Evolutionary conservation across 2,797 vertebrate genomes (phyloP).

Genomic region (Gadopsis bispinosus): DNA sequence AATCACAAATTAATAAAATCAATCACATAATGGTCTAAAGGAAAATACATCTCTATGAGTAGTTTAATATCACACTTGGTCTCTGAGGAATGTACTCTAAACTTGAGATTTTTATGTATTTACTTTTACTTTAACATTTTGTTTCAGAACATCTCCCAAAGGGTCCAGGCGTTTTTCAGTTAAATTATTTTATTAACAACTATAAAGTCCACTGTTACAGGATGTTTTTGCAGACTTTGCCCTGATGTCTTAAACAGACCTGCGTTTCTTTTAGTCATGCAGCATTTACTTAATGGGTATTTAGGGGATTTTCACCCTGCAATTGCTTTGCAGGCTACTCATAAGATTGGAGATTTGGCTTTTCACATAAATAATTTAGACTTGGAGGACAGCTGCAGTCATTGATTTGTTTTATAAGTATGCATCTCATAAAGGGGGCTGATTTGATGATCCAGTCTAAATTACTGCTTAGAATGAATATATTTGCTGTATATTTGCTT

Average conservation of each 20-base stretch:
- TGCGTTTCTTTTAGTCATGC: constrained; percentile 46
- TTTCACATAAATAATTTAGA: constrained; percentile 34
- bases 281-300: constrained; percentile 18
- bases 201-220: constrained; percentile 67
- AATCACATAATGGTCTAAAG: constrained; percentile 5
- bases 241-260: constrained; percentile 44
- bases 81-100: constrained; percentile 40
- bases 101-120: neutral
- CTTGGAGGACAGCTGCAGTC: constrained; percentile 7
- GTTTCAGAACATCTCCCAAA: neutral
- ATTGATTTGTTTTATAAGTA: neutral
- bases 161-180: neutral
- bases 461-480: constrained; percentile 27
- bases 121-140: neutral
- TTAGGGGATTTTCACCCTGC: constrained; percentile 29
- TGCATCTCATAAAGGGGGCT: neutral
- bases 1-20: constrained; percentile 7
- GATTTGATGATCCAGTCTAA: constrained; percentile 38
- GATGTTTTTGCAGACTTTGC: constrained; percentile 63
- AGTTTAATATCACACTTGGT: neutral
- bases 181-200: neutral
- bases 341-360: constrained; percentile 17
- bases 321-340: constrained; percentile 46
- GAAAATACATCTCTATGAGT: neutral
- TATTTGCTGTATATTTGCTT: constrained; percentile 4